Conservation (phyloP, 2,888 invertebrate species). For the Agonopterix alstromeriana region DNA sequence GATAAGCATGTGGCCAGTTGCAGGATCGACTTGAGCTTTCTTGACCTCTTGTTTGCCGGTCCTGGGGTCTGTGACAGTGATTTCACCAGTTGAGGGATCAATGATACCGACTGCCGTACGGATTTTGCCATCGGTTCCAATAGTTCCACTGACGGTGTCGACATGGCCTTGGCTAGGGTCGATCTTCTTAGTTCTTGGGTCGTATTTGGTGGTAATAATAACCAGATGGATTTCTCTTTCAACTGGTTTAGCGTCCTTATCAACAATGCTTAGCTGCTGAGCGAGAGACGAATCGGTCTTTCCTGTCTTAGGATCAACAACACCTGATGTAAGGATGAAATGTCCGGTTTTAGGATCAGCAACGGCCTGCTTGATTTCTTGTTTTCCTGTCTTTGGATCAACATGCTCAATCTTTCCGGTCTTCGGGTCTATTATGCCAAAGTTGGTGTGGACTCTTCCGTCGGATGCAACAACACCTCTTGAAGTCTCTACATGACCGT, state of each 20-base stretch:
- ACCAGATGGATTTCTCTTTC: slow-evolving; percentile 75
- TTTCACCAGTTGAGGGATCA: slow-evolving; percentile 78
- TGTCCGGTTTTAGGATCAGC: slow-evolving; percentile 76
- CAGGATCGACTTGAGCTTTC: slow-evolving; percentile 72
- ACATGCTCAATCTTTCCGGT: slow-evolving; percentile 74
- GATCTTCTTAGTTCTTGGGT: slow-evolving; percentile 71
- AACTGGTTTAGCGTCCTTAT: slow-evolving; percentile 53
- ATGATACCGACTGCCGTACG: slow-evolving; percentile 80
- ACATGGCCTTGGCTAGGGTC: slow-evolving; percentile 59
- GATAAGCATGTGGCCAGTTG: slow-evolving; percentile 74
- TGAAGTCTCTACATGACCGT: slow-evolving; percentile 67
- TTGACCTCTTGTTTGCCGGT: slow-evolving; percentile 76
- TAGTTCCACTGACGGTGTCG: slow-evolving; percentile 77
- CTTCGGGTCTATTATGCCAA: slow-evolving; percentile 72
- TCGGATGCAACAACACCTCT: slow-evolving; percentile 54
- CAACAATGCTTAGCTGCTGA: slow-evolving; percentile 74
- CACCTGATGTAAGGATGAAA: slow-evolving; percentile 70
- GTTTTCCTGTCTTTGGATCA: slow-evolving; percentile 73
- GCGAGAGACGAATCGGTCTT: slow-evolving; percentile 71
- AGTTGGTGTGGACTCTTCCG: slow-evolving; percentile 71
- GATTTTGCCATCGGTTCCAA: slow-evolving; percentile 69
- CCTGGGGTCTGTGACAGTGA: slow-evolving; percentile 58
- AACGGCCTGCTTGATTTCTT: slow-evolving; percentile 75
- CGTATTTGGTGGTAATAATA: slow-evolving; percentile 78
- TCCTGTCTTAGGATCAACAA: slow-evolving; percentile 76